Base-by-base conservation (phyloP, 2,113 vertebrate species). In the Callipepla squamata region DNA sequence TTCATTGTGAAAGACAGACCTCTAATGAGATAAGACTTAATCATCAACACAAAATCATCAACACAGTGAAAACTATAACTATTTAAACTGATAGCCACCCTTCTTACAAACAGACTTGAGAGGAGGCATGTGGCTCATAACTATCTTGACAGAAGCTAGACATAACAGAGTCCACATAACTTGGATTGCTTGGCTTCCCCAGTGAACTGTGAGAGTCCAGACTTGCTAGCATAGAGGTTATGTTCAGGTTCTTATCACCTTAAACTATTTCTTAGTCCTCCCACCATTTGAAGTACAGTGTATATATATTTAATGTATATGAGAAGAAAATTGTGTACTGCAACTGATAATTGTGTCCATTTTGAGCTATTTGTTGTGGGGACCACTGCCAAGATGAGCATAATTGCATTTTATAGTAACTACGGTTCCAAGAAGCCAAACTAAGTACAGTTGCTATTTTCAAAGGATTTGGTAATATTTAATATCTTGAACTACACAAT, bases 401-500 rank as follows among this genome's bases (percentile, higher is more conserved):
- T n/a, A 91, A 92, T 45, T 58, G 55, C 83, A 30, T 91, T 70
- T 86, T 86, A 79, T 75, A 62, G 89, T 93, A 69, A 96, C 51
- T 53, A 5, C 13, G 44, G 26, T 13, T 86, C 40, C 63, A 58
- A 94, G 92, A 96, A 58, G 11, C 67, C 67, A 85, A 88, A 81
- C 21, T 83, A 77, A 91, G 69, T 73, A 62, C 18, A 82, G 32
- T 40, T 55, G 12, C 36, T 80, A 32, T 51, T 91, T 45, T 68
- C 61, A 87, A 92, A 89, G 58, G 16, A 80, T 62, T 79, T 20
- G 36, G 20, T 88, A 81, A 67, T 26, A 91, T 90, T 61, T 67
- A 70, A 65, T 42, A 44, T 44, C 66, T 70, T 82, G 48, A 85
- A 70, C 36, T 61, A n/a, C 50, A 47, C 28, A 0, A 83, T 26